A percentile compares a stretch with the other conserved stretches of the same genome.
Conservation (phyloP, 30 jellyfish, hydroid and myxozoan species). For the Sanderia malayensis region DNA sequence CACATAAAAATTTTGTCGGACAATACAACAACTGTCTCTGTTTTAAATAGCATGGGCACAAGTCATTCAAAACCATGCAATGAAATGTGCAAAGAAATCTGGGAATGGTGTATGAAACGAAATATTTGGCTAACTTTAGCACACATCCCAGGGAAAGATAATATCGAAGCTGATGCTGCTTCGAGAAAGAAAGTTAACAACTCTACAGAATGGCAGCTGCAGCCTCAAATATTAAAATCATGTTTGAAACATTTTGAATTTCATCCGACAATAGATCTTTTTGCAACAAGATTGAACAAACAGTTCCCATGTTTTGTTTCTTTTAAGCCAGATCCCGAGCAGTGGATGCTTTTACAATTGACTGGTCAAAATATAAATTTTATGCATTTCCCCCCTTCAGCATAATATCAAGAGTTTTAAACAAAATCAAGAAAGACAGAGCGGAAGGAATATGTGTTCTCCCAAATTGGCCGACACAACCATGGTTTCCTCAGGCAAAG, state of each 20-base stretch:
- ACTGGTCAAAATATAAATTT: conserved; percentile 6
- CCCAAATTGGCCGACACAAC: conserved; percentile 53
- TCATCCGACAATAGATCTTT: conserved; percentile 17
- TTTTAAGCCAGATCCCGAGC: conserved; percentile 32
- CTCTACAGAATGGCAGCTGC: conserved; percentile 27
- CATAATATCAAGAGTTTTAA: not conserved
- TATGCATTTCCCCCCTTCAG: conserved; percentile 44
- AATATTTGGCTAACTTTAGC: conserved; percentile 19
- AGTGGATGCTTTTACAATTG: conserved; percentile 31
- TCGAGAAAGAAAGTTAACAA: not conserved
- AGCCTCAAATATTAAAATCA: not conserved
- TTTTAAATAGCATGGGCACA: conserved; percentile 12
- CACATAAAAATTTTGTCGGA: conserved; percentile 19
- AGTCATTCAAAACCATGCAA: conserved; percentile 7
- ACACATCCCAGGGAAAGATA: conserved; percentile 27
- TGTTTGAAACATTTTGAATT: not conserved
- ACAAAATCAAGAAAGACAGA: conserved; percentile 8
- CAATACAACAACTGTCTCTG: conserved; percentile 5
- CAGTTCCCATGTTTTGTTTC: conserved; percentile 12
- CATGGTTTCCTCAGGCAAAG: conserved; percentile 17
- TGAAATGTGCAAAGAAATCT: conserved; percentile 9
- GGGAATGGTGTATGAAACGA: not conserved
- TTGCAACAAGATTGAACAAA: conserved; percentile 27
- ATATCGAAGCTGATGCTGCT: conserved; percentile 19
- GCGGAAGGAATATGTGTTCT: conserved; percentile 18